Evolutionary conservation across 2,113 vertebrate species (phyloP).

Genomic region (Oncorhynchus nerka): DNA sequence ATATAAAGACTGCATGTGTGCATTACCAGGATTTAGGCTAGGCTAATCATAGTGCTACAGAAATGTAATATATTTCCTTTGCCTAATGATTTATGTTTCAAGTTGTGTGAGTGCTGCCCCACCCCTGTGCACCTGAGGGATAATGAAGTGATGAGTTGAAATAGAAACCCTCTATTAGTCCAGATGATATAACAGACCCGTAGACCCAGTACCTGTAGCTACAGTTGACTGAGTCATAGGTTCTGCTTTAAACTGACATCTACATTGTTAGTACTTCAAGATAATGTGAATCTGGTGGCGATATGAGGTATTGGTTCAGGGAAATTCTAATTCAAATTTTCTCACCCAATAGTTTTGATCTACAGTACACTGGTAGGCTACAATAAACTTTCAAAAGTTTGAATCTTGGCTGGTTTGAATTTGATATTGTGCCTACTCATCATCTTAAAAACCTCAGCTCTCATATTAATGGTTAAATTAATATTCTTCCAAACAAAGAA

Average conservation of each 20-base stretch:
- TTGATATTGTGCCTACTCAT: too few relatives aligned
- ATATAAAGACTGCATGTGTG: not conserved
- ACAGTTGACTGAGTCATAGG: too few relatives aligned
- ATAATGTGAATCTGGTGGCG: not conserved
- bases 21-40: not conserved
- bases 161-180: not conserved
- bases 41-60: not conserved
- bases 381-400: too few relatives aligned
- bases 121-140: not conserved
- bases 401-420: too few relatives aligned
- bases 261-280: not conserved
- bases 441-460: too few relatives aligned
- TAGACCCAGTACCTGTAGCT: too few relatives aligned
- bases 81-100: not conserved
- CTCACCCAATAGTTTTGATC: not conserved
- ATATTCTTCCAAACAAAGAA: too few relatives aligned
- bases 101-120: too few relatives aligned
- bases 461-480: too few relatives aligned
- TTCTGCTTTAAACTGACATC: too few relatives aligned
- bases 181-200: not conserved
- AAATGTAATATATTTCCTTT: not conserved
- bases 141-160: not conserved
- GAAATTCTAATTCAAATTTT: not conserved
- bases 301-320: not conserved
- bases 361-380: not conserved